These are phyloP conservation scores for Aramus guarauna DNA, from an alignment of 2,113 vertebrate genomes.

Conservation along the genomic window DNA sequence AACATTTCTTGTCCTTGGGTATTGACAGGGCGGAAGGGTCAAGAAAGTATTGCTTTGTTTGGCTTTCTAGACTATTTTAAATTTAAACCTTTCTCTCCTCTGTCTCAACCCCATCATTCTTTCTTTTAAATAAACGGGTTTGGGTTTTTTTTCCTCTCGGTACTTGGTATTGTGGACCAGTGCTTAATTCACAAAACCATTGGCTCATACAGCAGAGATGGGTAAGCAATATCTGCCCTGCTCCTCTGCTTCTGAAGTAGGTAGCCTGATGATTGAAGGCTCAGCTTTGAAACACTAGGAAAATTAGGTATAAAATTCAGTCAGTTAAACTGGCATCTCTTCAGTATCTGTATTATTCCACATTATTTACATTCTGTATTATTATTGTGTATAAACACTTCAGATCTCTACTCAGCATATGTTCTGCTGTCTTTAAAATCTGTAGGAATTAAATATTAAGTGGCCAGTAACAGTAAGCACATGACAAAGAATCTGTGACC, in stretches of 20 bases:
- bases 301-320: neutral
- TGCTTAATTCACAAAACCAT: neutral
- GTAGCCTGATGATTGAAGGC: neutral
- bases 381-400: neutral
- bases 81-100: neutral
- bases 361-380: neutral
- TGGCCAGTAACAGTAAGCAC: neutral
- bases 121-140: neutral
- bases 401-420: neutral
- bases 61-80: neutral
- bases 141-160: neutral
- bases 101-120: neutral
- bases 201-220: neutral
- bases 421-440: neutral
- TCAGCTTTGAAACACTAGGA: neutral
- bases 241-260: neutral
- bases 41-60: neutral
- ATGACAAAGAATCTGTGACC: neutral
- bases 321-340: neutral
- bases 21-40: neutral
- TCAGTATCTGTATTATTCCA: neutral
- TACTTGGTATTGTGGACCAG: neutral
- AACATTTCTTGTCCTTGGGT: neutral
- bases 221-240: neutral
- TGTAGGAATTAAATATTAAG: neutral